Percentiles rank a stretch among this genome's conserved stretches.
Conservation (phyloP, 2,113 vertebrate genomes). For the Crotalus helleri region DNA sequence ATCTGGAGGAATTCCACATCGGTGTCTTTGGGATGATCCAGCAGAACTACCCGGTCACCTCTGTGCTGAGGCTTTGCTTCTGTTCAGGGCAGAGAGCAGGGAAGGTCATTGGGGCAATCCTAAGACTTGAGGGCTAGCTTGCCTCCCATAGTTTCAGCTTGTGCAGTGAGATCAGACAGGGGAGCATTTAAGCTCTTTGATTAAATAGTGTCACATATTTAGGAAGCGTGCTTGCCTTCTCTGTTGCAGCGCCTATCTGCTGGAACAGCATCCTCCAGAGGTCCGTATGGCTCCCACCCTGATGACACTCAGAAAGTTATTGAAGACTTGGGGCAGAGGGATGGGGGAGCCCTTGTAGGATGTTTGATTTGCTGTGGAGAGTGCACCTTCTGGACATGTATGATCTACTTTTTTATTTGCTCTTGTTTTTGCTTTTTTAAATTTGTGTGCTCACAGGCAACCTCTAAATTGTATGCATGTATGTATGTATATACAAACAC, state of each 20-base stretch:
- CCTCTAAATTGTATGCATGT: too few species aligned
- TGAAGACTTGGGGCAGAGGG: not conserved
- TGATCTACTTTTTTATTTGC: not conserved
- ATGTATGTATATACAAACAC: too few species aligned
- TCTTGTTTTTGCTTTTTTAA: not conserved
- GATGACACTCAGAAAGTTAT: not conserved
- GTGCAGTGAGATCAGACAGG: not conserved
- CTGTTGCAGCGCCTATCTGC: not conserved
- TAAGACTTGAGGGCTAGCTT: not conserved
- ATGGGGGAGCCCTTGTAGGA: not conserved
- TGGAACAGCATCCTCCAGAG: not conserved
- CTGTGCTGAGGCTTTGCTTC: not conserved
- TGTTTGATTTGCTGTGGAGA: not conserved
- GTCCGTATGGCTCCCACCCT: not conserved
- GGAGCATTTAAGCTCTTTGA: not conserved
- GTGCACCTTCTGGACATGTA: not conserved
- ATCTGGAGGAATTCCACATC: rapidly evolving
- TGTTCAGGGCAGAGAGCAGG: not conserved
- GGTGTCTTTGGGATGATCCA: not conserved
- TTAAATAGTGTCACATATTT: not conserved
- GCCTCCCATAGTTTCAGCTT: not conserved
- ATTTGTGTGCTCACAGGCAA: too few species aligned
- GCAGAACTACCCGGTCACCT: rapidly evolving
- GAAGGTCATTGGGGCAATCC: rapidly evolving
- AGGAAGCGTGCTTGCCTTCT: not conserved